Evolutionary conservation across 1,140 invertebrate genomes (phyloP).

Genomic region (Bombus consobrinus): DNA sequence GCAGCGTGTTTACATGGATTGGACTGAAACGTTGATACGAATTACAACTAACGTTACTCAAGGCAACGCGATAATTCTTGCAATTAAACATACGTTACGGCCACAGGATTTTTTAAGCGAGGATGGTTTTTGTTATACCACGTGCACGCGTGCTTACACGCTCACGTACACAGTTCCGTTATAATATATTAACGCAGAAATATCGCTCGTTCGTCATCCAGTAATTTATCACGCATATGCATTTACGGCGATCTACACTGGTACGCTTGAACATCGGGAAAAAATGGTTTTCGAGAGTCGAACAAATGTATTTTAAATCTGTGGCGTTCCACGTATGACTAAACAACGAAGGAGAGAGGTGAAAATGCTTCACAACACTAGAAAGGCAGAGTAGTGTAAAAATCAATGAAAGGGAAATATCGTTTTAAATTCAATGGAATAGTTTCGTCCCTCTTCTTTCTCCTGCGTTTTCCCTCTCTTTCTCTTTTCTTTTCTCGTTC

Average conservation of each 20-base stretch:
- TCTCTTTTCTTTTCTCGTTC: neutral
- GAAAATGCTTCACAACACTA: neutral
- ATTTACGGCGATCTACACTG: conserved; percentile 48
- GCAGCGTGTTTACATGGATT: neutral
- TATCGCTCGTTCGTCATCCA: conserved; percentile 34
- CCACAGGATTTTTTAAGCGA: conserved; percentile 23
- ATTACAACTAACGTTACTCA: conserved; percentile 10
- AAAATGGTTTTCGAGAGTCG: conserved; percentile 20
- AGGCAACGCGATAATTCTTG: conserved; percentile 27
- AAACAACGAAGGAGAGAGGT: neutral
- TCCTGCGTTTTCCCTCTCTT: neutral
- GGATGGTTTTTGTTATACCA: conserved; percentile 14
- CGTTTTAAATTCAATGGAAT: conserved; percentile 17
- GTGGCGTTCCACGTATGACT: neutral
- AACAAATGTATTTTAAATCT: conserved; percentile 51
- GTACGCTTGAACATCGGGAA: neutral
- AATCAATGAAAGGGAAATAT: conserved; percentile 38
- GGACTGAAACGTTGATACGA: neutral
- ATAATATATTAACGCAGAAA: conserved; percentile 46
- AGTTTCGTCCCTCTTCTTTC: too few species aligned
- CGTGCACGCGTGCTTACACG: neutral
- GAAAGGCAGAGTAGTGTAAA: neutral
- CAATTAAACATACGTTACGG: conserved; percentile 40
- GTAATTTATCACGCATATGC: conserved; percentile 50
- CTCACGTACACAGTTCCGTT: too few species aligned